These are phyloP conservation scores for Nyleta sp. DNA, from an alignment of 2,888 invertebrate species.

Conservation along the genomic window DNA sequence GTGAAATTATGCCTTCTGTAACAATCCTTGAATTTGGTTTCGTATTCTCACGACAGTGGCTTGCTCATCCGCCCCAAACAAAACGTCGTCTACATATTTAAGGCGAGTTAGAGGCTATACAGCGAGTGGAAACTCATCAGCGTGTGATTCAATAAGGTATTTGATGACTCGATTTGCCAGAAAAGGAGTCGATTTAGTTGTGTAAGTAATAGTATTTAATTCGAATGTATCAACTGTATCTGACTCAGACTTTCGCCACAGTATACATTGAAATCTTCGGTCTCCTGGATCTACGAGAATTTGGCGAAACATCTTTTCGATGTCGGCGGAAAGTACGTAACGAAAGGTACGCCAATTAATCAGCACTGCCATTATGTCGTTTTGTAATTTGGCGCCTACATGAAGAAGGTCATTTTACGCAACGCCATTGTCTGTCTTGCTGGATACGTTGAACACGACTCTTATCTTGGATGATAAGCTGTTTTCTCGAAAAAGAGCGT, in stretches of 20 bases:
- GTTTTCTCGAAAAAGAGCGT: not conserved
- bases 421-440: too few relatives aligned
- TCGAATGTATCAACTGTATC: not conserved
- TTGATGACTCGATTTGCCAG: not conserved
- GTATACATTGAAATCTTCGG: not conserved
- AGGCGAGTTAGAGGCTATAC: not conserved
- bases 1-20: not conserved
- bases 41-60: not conserved
- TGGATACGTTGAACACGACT: constrained; percentile 12
- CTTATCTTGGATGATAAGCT: not conserved
- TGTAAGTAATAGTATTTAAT: not conserved
- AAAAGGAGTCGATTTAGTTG: not conserved
- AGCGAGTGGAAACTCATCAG: not conserved
- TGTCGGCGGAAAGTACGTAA: not conserved
- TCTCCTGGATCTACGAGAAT: not conserved
- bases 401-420: too few relatives aligned
- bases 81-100: not conserved
- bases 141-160: not conserved
- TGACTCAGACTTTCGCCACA: not conserved
- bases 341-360: too few relatives aligned
- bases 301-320: not conserved
- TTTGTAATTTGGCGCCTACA: too few relatives aligned
- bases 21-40: not conserved
- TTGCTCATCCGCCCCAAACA: not conserved
- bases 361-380: too few relatives aligned